Evolutionary conservation across 1,140 invertebrate species (phyloP).

Genomic region (Macrosteles quadrilineatus): DNA sequence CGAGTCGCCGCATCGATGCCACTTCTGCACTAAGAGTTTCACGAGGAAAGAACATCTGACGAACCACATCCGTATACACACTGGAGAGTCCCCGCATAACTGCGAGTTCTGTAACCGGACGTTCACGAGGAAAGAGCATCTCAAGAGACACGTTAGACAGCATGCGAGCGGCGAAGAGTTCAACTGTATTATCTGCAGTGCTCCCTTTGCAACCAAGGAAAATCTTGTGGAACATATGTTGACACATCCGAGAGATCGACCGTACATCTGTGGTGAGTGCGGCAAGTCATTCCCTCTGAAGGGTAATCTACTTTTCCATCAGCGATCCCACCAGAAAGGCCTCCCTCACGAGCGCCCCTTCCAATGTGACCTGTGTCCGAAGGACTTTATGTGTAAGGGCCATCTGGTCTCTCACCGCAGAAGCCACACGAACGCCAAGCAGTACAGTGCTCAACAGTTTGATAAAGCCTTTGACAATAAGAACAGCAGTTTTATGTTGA

Average conservation of each 20-base stretch:
- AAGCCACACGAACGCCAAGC: conserved; percentile 80
- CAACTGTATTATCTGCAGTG: conserved; percentile 82
- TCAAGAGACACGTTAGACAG: conserved; percentile 77
- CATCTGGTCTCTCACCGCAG: conserved; percentile 87
- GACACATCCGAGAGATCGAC: conserved; percentile 76
- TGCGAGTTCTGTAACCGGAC: conserved; percentile 80
- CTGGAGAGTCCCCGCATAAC: conserved; percentile 77
- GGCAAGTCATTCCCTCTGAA: conserved; percentile 47
- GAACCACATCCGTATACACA: conserved; percentile 79
- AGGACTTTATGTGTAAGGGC: conserved; percentile 94
- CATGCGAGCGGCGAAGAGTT: conserved; percentile 90
- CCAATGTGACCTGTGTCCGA: conserved; percentile 93
- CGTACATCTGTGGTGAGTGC: conserved; percentile 46
- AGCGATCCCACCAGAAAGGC: conserved; percentile 88
- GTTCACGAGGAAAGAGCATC: conserved; percentile 80
- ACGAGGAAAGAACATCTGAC: conserved; percentile 89
- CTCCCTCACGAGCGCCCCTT: conserved; percentile 87
- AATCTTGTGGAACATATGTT: conserved; percentile 80
- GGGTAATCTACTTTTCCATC: conserved; percentile 61
- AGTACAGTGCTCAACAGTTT: conserved; percentile 73
- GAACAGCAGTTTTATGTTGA: conserved; percentile 62
- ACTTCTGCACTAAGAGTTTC: conserved; percentile 72
- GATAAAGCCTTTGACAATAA: conserved; percentile 79
- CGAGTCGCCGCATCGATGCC: conserved; percentile 65
- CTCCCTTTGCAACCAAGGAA: conserved; percentile 85